Evolutionary conservation across 2,888 invertebrate species (phyloP), one percentile per base, ranked within the genome.

Genomic region (Trichacis sp.): DNA sequence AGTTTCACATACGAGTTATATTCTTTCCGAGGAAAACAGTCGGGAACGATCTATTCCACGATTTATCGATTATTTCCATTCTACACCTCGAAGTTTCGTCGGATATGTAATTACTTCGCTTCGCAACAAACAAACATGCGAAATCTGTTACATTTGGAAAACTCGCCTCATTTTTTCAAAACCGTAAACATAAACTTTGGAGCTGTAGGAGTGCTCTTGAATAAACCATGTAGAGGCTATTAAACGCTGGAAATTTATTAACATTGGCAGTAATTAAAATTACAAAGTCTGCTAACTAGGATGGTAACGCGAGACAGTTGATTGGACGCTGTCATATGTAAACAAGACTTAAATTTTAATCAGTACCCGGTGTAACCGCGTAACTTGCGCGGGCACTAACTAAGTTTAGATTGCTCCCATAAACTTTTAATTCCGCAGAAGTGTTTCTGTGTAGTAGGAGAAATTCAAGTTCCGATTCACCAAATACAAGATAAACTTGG

Each of bases 21-120:
- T 24, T 24, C 17, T 29, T 38, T 17, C 48, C 19, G 24, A 29
- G 29, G 17, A 43, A 47, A 55, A 54, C 47, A 55, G 19, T 38
- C 17, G 11, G 36, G 19, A 49, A n/a, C 49, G 49, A 49, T 49
- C 38, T 30, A 30, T 48, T n/a, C 15, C 30, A 1, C 15, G 17
- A 30, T 48, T 48, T 49, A 49, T 49, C 36, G 49, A 49, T 49
- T 38, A 36, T 49, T 19, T 30, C 15, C 30, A 48, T n/a, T 17
- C 15, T 15, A 36, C 49, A 38, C 20, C 36, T 49, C 36, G 33
- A 15, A 49, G 19, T 49, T 49, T 19, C 15, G 12, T 30, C 5
- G 33, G 30, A 17, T 38, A 49, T 36, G 19, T 49, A 49, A 49
- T 49, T 49, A 36, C 30, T 49, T n/a, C 9, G 18, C 18, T 9